Evolutionary conservation across 2,888 invertebrate species (phyloP).

Genomic region (Netelia virgata): DNA sequence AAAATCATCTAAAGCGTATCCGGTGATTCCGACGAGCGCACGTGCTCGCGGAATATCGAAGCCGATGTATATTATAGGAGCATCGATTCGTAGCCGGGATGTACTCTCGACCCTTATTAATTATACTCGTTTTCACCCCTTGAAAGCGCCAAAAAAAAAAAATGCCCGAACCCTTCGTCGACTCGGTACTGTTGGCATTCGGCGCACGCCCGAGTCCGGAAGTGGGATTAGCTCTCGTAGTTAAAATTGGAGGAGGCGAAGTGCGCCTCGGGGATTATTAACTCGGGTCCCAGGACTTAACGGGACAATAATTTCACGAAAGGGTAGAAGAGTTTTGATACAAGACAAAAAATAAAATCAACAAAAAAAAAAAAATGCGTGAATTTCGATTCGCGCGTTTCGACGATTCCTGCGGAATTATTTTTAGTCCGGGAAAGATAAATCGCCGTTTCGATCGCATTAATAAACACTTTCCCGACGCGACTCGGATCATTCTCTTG

Average conservation of each 20-base stretch:
- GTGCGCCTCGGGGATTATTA: slow-evolving; percentile 17
- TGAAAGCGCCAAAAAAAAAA: neutral
- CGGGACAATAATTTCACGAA: slow-evolving; percentile 15
- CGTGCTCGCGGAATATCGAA: slow-evolving; percentile 34
- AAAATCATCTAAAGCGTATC: slow-evolving; percentile 58
- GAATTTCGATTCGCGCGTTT: neutral
- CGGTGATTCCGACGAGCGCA: slow-evolving; percentile 60
- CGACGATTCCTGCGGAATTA: neutral
- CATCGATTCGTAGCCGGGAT: neutral
- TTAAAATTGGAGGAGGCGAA: slow-evolving; percentile 10
- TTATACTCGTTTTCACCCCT: neutral
- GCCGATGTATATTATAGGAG: neutral
- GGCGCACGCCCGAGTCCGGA: slow-evolving; percentile 45
- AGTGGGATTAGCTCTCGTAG: slow-evolving; percentile 41
- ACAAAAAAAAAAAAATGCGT: neutral
- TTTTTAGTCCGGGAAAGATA: neutral
- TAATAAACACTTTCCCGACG: neutral
- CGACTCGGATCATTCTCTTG: neutral
- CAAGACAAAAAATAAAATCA: neutral
- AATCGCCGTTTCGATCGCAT: neutral
- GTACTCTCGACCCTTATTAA: slow-evolving; percentile 6
- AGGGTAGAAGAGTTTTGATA: slow-evolving; percentile 9
- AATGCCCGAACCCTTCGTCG: slow-evolving; percentile 8
- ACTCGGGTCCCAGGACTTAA: slow-evolving; percentile 34
- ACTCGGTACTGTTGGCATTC: slow-evolving; percentile 18